phyloP scores from a whole-genome alignment of 2,797 vertebrate genomes.

The Eulemur rubriventer region DNA sequence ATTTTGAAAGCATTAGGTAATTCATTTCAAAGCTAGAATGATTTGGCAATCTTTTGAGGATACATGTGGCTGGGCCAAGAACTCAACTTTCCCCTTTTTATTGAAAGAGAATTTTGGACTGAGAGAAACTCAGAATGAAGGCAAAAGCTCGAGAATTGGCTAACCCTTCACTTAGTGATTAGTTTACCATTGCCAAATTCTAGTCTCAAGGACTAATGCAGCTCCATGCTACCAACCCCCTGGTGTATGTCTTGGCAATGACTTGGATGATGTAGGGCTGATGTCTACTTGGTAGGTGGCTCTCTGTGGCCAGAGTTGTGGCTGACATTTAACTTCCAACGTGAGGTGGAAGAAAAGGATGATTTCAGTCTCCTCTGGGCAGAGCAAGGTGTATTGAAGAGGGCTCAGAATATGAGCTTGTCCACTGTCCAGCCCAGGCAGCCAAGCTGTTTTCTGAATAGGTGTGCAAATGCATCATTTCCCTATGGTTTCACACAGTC shows the following conservation, averaged over 20 bases:
- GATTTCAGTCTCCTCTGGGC: not conserved
- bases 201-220: not conserved
- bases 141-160: constrained; percentile 12
- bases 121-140: constrained; percentile 35
- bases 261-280: not conserved
- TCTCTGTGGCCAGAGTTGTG: not conserved
- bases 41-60: constrained; percentile 30
- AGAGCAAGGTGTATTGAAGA: not conserved
- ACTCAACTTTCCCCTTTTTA: constrained; percentile 32
- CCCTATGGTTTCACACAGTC: not conserved
- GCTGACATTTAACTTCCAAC: not conserved
- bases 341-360: not conserved
- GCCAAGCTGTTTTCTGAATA: not conserved
- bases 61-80: constrained; percentile 3
- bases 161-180: not conserved
- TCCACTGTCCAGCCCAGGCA: not conserved
- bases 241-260: not conserved
- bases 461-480: not conserved
- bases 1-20: constrained; percentile 44
- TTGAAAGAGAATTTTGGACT: not conserved
- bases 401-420: not conserved
- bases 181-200: not conserved
- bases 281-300: not conserved
- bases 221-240: not conserved
- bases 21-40: constrained; percentile 49